Evolutionary conservation across 2,797 vertebrate species (phyloP).

Genomic region (Simalia tracyae): DNA sequence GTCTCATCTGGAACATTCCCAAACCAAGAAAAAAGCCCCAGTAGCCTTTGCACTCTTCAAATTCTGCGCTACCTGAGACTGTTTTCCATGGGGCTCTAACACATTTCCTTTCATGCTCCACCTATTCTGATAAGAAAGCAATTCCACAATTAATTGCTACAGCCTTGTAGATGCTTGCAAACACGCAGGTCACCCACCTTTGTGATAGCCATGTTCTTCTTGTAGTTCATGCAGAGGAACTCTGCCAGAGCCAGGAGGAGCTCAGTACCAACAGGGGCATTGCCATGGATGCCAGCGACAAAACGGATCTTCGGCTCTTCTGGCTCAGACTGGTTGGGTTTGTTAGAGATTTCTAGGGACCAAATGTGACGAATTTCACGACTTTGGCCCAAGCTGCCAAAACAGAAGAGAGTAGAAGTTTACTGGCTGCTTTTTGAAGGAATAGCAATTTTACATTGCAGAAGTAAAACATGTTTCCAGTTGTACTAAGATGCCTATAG

Average conservation of each 20-base stretch:
- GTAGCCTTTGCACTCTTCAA: not conserved
- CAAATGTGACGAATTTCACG: slow-evolving; percentile 87
- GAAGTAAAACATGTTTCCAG: not conserved
- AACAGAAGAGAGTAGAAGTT: slow-evolving; percentile 8
- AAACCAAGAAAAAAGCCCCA: not conserved
- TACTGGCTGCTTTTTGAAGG: not conserved
- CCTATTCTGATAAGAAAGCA: not conserved
- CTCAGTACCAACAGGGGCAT: slow-evolving; percentile 92
- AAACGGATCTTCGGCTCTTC: slow-evolving; percentile 94
- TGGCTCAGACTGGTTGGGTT: slow-evolving; percentile 82
- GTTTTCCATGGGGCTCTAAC: not conserved
- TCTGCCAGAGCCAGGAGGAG: slow-evolving; percentile 92
- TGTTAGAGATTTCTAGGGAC: slow-evolving; percentile 97
- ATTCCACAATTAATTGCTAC: too few species aligned
- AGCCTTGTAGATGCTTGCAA: too few species aligned
- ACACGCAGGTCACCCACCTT: slow-evolving; percentile 75
- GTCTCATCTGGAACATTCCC: not conserved
- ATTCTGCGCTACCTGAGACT: not conserved
- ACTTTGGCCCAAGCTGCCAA: slow-evolving; percentile 88
- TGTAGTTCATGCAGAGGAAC: slow-evolving; percentile 93
- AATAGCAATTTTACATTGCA: not conserved
- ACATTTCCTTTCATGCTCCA: not conserved
- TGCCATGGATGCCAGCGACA: slow-evolving; percentile 92
- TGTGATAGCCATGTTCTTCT: slow-evolving; percentile 88
- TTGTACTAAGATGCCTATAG: not conserved